Conservation (phyloP, 2,113 vertebrate species). For the Phalacrocorax brasilianus region DNA sequence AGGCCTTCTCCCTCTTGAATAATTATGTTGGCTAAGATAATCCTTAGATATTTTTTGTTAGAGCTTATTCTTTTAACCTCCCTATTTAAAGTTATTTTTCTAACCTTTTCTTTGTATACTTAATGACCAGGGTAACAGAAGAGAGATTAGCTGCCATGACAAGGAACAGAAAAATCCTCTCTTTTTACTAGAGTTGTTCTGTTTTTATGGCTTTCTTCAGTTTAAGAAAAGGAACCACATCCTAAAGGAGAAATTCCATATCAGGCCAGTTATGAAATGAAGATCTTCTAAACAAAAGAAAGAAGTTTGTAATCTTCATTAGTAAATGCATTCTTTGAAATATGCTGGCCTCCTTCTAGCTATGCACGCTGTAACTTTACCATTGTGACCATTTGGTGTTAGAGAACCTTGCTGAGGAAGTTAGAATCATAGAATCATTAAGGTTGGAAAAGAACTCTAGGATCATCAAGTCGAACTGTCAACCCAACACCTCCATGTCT, state of each 20-base stretch:
- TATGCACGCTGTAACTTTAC: background rate
- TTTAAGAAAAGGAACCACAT: background rate
- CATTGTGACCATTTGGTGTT: rapidly evolving
- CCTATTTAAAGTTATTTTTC: conserved; percentile 51
- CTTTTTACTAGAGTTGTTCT: background rate
- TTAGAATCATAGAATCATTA: too few relatives aligned
- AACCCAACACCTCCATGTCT: too few relatives aligned
- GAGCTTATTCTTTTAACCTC: conserved; percentile 34
- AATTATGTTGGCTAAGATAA: conserved; percentile 31
- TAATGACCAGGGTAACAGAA: conserved; percentile 7
- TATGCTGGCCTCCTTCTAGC: background rate
- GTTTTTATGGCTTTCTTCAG: background rate
- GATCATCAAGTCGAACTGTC: too few relatives aligned
- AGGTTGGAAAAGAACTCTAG: too few relatives aligned
- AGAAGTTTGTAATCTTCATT: background rate
- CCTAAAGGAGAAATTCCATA: background rate
- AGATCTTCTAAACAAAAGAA: background rate
- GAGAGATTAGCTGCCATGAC: conserved; percentile 31
- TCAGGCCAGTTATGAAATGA: background rate
- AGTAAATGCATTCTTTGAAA: background rate
- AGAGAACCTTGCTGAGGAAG: background rate
- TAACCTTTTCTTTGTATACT: conserved; percentile 46
- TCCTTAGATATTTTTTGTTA: conserved; percentile 15
- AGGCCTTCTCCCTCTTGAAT: background rate
- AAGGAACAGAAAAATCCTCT: conserved; percentile 21